Evolutionary conservation across 2,888 invertebrate genomes (phyloP).

Genomic region (Tolmerus cingulatus): DNA sequence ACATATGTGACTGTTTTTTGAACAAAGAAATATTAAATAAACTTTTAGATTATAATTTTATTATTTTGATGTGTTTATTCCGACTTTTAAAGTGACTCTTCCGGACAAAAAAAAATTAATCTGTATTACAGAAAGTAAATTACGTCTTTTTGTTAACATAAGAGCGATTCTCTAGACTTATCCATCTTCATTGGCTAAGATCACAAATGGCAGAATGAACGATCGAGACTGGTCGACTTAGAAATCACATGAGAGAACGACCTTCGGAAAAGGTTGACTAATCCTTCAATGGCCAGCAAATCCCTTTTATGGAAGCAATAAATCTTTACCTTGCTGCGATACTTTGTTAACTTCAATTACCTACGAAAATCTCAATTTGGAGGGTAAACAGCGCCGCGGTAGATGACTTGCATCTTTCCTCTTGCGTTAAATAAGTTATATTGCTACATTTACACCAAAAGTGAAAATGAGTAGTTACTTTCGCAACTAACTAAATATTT

Average conservation of each 20-base stretch:
- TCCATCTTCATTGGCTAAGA: not conserved
- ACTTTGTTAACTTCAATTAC: not conserved
- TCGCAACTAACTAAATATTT: not conserved
- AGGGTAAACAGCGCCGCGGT: not conserved
- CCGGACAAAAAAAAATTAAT: too few relatives aligned
- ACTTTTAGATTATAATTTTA: too few relatives aligned
- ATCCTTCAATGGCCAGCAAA: not conserved
- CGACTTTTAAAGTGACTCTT: too few relatives aligned
- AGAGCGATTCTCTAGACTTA: too few relatives aligned
- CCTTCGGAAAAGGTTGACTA: not conserved
- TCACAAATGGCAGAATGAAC: not conserved
- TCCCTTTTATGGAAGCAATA: not conserved
- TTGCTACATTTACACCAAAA: not conserved
- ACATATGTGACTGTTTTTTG: too few relatives aligned
- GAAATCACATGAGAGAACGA: not conserved
- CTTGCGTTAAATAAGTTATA: not conserved
- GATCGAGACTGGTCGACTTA: not conserved
- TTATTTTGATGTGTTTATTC: too few relatives aligned
- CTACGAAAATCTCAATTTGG: not conserved
- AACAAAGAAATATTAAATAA: too few relatives aligned
- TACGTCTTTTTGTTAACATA: too few relatives aligned
- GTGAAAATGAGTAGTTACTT: not conserved
- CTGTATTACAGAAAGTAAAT: too few relatives aligned
- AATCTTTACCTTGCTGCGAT: not conserved
- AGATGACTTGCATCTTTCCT: not conserved